Base-by-base conservation (phyloP, 2,113 vertebrate genomes). In the Choloepus hoffmanni region DNA sequence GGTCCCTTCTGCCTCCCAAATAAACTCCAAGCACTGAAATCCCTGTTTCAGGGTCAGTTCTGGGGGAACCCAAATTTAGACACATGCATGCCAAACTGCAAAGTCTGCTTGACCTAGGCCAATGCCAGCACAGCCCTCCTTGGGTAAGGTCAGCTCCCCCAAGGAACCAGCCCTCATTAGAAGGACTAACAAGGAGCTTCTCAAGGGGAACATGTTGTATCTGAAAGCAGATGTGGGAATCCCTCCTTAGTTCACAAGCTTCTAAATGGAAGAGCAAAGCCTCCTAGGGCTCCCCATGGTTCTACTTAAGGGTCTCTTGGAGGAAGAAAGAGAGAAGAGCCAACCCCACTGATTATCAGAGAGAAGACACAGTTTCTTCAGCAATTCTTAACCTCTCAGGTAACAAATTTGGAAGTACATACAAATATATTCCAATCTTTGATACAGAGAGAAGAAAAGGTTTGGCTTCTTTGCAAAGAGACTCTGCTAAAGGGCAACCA, bases 171-270 rank as follows among this genome's bases (percentile, higher is more conserved):
- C 16, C 48, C 23, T 36, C 36, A 1, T 5, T 7, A 60, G 36
- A 48, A 72, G 26, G 36, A 19, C 16, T 1, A 36, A 45, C 0
- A 12, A 36, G 65, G 24, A 48, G 12, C 3, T 70, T 48, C 43
- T 36, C 2, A 0, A 48, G n/a, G 63, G 23, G 28, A 3, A 9
- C 1, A 0, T 1, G 30, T 19, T 48, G 19, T 40, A 5, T 68
- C 83, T 85, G 63, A 55, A 43, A 63, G 36, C 60, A 72, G n/a
- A 21, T 5, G 2, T 33, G 0, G 26, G 23, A 1, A 16, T 26
- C 12, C 40, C 8, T 50, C 65, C 15, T 73, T n/a, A 30, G 55
- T 33, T 72, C 73, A 3, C 14, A 30, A 88, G 28, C 9, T 36
- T 6, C 53, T 9, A 10, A 24, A 28, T 5, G 12, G 23, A 30